Percentiles rank a stretch among this genome's conserved stretches.
Conservation (phyloP, 2,113 vertebrate species). For the Salvelinus fontinalis region DNA sequence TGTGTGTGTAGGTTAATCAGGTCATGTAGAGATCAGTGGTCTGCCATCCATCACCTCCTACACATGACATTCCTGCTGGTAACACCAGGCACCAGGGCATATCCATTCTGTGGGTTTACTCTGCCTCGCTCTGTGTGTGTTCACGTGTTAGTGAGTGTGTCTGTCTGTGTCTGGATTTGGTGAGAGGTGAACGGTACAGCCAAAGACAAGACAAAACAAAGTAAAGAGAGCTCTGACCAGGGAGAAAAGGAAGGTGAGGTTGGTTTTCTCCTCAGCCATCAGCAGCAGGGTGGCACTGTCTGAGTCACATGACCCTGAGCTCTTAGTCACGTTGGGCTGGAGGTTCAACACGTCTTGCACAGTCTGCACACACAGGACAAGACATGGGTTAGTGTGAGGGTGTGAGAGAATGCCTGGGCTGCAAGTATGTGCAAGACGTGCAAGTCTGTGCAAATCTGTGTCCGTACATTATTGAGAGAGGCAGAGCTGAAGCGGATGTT, state of each 20-base stretch:
- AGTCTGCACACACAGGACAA: conserved; percentile 53
- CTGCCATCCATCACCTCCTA: conserved; percentile 57
- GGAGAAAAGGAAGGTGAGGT: conserved; percentile 74
- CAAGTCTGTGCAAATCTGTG: background rate
- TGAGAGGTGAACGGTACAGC: background rate
- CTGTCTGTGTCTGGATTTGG: background rate
- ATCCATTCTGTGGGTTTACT: background rate
- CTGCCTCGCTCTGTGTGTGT: background rate
- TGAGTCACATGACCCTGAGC: conserved; percentile 71
- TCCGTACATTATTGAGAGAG: conserved; percentile 63
- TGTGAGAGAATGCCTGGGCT: background rate
- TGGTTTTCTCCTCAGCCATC: conserved; percentile 38
- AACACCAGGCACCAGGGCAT: conserved; percentile 40
- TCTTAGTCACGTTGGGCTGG: conserved; percentile 66
- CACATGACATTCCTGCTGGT: conserved; percentile 65
- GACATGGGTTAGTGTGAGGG: background rate
- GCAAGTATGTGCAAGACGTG: background rate
- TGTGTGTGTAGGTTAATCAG: conserved; percentile 51
- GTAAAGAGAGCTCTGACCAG: conserved; percentile 70
- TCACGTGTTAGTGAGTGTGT: background rate
- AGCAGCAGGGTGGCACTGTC: conserved; percentile 68
- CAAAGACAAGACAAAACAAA: background rate
- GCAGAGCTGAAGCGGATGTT: conserved; percentile 80
- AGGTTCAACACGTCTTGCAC: conserved; percentile 78
- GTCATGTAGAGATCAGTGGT: conserved; percentile 20